phyloP scores from a whole-genome alignment of 1,140 invertebrate species.

The Diprion similis region DNA sequence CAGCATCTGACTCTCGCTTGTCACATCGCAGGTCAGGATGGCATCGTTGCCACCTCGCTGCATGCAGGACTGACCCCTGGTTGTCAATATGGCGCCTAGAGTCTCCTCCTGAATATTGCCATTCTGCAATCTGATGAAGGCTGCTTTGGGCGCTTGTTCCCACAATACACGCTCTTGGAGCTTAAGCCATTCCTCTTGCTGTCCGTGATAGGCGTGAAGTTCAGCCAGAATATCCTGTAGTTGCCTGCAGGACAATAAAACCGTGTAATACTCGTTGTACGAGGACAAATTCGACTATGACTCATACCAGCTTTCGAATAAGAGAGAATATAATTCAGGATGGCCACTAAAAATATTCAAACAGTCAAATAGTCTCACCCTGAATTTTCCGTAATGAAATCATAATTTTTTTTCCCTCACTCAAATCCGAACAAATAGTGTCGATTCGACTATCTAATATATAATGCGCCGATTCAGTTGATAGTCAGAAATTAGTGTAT shows the following conservation, averaged over 20 bases:
- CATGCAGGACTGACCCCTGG: constrained; percentile 61
- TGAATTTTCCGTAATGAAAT: too few species aligned
- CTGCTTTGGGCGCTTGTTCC: constrained; percentile 64
- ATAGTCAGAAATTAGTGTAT: too few species aligned
- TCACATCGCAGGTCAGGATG: constrained; percentile 62
- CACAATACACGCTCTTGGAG: constrained; percentile 69
- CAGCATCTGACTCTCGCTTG: constrained; percentile 46
- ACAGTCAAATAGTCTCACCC: neutral
- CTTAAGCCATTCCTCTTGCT: constrained; percentile 70
- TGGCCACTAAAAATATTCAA: constrained; percentile 27
- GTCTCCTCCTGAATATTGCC: constrained; percentile 31
- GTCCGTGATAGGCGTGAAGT: constrained; percentile 71
- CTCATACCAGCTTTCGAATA: constrained; percentile 6
- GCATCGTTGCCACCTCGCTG: constrained; percentile 59
- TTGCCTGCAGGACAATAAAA: constrained; percentile 58
- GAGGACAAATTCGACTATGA: constrained; percentile 16
- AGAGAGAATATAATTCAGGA: constrained; percentile 8
- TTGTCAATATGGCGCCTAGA: constrained; percentile 39
- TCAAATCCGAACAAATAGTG: too few species aligned
- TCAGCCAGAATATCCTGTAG: constrained; percentile 72
- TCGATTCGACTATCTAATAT: too few species aligned
- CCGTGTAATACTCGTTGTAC: neutral
- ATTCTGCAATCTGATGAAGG: constrained; percentile 27
- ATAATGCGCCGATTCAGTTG: too few species aligned
- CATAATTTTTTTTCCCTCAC: too few species aligned